Evolutionary conservation across 2,113 vertebrate genomes (phyloP).

Genomic region (Mola mola): DNA sequence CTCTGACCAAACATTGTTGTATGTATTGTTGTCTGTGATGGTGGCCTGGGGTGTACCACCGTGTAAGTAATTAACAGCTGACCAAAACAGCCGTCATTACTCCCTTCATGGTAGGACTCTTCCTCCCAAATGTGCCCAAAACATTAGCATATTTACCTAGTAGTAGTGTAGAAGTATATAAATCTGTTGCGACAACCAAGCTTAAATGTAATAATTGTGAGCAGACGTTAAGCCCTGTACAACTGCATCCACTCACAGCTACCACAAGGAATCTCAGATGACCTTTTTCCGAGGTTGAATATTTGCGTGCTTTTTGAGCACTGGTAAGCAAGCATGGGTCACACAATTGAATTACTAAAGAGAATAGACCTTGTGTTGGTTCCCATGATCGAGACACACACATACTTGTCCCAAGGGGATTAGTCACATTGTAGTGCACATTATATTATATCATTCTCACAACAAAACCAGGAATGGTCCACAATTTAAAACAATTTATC

Average conservation of each 20-base stretch:
- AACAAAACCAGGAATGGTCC: conserved; percentile 43
- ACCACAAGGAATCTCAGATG: conserved; percentile 44
- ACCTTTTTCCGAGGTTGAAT: conserved; percentile 65
- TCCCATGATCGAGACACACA: conserved; percentile 18
- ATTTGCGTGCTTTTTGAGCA: conserved; percentile 51
- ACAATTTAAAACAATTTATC: conserved; percentile 46
- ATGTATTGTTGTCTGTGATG: conserved; percentile 16
- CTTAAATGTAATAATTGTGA: conserved; percentile 45
- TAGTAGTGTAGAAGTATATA: conserved; percentile 6
- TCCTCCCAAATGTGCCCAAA: conserved; percentile 30
- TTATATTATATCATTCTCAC: conserved; percentile 55
- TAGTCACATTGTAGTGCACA: conserved; percentile 38
- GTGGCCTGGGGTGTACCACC: conserved; percentile 30
- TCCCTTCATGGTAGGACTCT: conserved; percentile 1
- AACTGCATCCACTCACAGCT: conserved; percentile 22
- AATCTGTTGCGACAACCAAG: conserved; percentile 45
- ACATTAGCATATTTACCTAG: neutral
- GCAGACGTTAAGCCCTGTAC: conserved; percentile 33
- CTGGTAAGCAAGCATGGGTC: conserved; percentile 49
- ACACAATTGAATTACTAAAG: conserved; percentile 58
- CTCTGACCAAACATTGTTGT: conserved; percentile 23
- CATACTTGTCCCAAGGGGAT: conserved; percentile 44
- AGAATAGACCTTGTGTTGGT: conserved; percentile 42
- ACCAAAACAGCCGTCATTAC: conserved; percentile 13
- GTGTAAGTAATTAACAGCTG: conserved; percentile 40